Base-by-base conservation (phyloP, 2,113 vertebrate species). In the Rissa tridactyla region DNA sequence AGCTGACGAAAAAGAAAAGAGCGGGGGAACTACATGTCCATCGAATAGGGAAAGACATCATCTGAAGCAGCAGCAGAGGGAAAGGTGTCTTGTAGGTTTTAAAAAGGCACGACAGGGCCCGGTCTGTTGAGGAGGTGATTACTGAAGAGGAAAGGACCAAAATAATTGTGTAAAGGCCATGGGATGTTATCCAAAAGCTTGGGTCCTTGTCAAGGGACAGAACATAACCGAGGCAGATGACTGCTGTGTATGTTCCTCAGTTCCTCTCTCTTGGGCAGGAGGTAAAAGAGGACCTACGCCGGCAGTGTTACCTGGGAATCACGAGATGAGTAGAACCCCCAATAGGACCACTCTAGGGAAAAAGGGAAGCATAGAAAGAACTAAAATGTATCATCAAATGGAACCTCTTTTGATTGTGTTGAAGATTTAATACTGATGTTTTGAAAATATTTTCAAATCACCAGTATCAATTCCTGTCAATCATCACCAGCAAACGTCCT, bases 11-110 rank as follows among this genome's bases (percentile, higher is more conserved):
- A 42, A 79, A 73, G 40, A 65, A 26, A 30, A 91, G 30, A n/a
- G 11, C 8, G 36, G 38, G 54, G 52, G 51, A 92, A 60, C 44
- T 16, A 8, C 27, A 5, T 1, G 5, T 27, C 44, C 49, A 88
- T 72, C 3, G 8, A 40, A 81, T 6, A 0, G 1, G 15, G 19
- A 57, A 46, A 36, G n/a, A 34, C 9, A 8, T 11, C 13, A 20
- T 36, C 8, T 34, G 54, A 70, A 77, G 44, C 26, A 29, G 42
- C 32, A 52, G 62, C 38, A 49, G 46, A 47, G 7, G 22, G 42
- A 25, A 62, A 68, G 12, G 20, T 26, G 13, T 66, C 57, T 16
- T 51, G 22, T 4, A 30, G 44, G 12, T 77, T 60, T 86, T 60
- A 72, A 72, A 77, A 69, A 91, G 18, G 27, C 26, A n/a, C 0